Evolutionary conservation across 2,888 invertebrate genomes (phyloP), one percentile per base, ranked within the genome.

Genomic region (Ormyrus pomaceus): DNA sequence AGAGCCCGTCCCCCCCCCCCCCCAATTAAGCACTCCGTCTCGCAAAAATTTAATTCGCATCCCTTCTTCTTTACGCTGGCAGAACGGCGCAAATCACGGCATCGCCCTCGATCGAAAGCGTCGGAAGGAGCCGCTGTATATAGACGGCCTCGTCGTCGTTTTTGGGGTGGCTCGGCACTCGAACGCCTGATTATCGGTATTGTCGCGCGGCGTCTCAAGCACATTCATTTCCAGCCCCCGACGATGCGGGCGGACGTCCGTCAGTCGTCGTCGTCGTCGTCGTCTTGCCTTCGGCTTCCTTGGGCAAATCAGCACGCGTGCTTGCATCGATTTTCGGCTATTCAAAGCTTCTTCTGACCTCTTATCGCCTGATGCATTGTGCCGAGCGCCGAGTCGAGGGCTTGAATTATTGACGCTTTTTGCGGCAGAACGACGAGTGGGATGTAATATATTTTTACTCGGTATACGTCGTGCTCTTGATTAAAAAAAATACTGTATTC

Each of bases 181-280:
- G 85, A 79, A 76, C 45, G 77, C n/a, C 86, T 89, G 89, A 89
- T 89, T 88, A 89, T 89, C 88, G 88, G 87, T 84, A 89, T 89
- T 89, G 89, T 89, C 84, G 82, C 55, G 51, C 85, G 83, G 83
- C 83, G 84, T 84, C 85, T 82, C 83, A 62, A 82, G 80, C 56
- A 77, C 80, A 76, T 72, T 71, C 77, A 73, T 73, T 78, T 71
- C 77, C 55, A 53, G 13, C 13, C 53, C 19, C 6, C 7, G 13
- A 61, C 34, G 13, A 77, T 77, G 80, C 83, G 83, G 82, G 79
- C 80, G 83, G 83, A 82, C 82, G 76, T 82, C 82, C 75, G 75
- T 48, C 80, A 79, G 76, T 78, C 61, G 77, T 79, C 78, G 56
- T 34, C 77, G 75, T 9, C 45, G 71, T 51, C 71, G 51, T 64